These are phyloP conservation scores for Halichoerus grypus DNA, from an alignment of 2,113 vertebrate genomes.

Conservation along the genomic window DNA sequence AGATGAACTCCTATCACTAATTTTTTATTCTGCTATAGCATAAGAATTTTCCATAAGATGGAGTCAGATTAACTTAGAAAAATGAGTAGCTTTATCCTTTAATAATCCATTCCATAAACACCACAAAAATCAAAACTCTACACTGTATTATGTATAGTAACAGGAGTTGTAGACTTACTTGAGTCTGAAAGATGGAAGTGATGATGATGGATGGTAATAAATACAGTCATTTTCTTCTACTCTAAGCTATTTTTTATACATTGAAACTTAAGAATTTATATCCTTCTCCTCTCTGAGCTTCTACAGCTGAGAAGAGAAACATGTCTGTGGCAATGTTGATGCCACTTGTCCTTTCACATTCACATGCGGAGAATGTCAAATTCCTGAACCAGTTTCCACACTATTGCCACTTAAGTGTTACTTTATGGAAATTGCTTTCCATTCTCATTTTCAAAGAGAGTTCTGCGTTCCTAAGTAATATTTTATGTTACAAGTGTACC, in stretches of 20 bases:
- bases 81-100: neutral
- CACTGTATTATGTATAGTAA: neutral
- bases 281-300: neutral
- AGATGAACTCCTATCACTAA: neutral
- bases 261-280: neutral
- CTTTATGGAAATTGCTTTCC: slow-evolving; percentile 15
- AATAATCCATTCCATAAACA: neutral
- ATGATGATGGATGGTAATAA: neutral
- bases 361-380: neutral
- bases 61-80: slow-evolving; percentile 16
- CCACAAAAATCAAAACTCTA: neutral
- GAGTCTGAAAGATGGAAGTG: neutral
- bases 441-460: slow-evolving; percentile 1
- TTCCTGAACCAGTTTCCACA: neutral
- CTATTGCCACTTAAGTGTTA: neutral
- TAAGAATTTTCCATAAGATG: neutral
- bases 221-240: neutral
- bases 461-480: neutral
- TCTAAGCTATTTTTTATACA: neutral
- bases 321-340: neutral
- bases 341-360: neutral
- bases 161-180: neutral
- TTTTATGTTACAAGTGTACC: neutral
- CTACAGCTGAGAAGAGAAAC: neutral
- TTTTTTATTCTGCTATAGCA: neutral